Evolutionary conservation across 2,888 invertebrate species (phyloP), one percentile per base, ranked within the genome.

Genomic region (Oscheius onirici): DNA sequence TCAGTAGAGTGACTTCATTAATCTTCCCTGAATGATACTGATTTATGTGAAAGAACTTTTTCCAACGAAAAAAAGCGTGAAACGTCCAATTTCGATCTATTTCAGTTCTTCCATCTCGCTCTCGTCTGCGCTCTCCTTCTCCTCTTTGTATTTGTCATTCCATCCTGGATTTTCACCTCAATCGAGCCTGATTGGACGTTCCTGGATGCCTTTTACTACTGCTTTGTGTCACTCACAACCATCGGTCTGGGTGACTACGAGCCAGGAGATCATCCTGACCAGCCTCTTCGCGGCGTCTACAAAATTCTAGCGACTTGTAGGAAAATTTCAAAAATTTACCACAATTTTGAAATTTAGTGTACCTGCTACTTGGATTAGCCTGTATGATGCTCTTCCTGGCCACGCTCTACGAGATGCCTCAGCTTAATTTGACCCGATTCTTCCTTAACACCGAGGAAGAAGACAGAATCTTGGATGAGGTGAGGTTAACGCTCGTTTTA

Each of bases 141-240:
- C 43, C 88, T 92, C 54, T 88, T 93, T 83, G 92, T 93, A 89
- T 91, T 93, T 87, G 88, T 93, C 69, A 88, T 93, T 54, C 95
- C 95, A 0, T 93, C 94, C 0, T 90, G 90, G 40, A 89, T 92
- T 55, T 94, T 94, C 89, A 91, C 92, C 20, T 88, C 89, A 58
- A 88, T 95, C 74, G 95, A 95, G 68, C 54, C 75, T 17, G 84
- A 84, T 40, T 86, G 85, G 86, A 92, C 92, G 88, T 93, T 91
- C 88, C 90, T 95, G 78, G 95, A 95, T 89, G 92, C 94, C 0
- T 91, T 95, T 86, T 95, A 95, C 89, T 95, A 94, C 89, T 94
- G 94, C 89, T 94, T 94, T 90, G 93, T 95, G 83, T 94, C 94
- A 15, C 90, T 95, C 78, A 94, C 94, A 26, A 94, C 94, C 75